These are phyloP conservation scores for Drosophila gunungcola DNA, from an alignment of 1,140 invertebrate genomes.

Conservation along the genomic window DNA sequence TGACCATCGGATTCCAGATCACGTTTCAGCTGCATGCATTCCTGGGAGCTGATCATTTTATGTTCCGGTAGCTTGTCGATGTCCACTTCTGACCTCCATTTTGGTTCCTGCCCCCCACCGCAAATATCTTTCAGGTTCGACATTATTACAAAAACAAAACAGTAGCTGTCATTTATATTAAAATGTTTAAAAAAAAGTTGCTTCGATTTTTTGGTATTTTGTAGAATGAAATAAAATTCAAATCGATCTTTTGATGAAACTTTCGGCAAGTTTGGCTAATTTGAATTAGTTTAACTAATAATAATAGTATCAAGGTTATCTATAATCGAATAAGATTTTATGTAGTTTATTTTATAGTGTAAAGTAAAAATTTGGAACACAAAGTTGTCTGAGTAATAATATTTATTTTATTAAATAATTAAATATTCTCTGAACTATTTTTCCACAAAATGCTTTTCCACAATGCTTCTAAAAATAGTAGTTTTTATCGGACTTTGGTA, in stretches of 20 bases:
- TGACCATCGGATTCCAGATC: slow-evolving; percentile 9
- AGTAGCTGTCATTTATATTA: too few species aligned
- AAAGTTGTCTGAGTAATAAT: too few species aligned
- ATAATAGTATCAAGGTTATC: too few species aligned
- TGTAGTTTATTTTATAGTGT: too few species aligned
- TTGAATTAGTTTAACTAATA: too few species aligned
- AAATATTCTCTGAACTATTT: neutral
- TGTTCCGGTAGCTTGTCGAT: neutral
- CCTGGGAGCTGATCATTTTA: slow-evolving; percentile 21
- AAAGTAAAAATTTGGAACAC: too few species aligned
- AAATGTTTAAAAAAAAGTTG: neutral
- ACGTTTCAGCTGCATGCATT: slow-evolving; percentile 25
- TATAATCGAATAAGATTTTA: too few species aligned
- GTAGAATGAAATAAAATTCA: slow-evolving; percentile 2
- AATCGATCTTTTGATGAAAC: neutral
- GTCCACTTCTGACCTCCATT: neutral
- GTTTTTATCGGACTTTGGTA: neutral
- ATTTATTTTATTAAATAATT: too few species aligned
- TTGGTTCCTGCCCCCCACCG: neutral
- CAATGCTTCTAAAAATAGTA: slow-evolving; percentile 1
- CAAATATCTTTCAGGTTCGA: neutral
- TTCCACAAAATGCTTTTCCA: too few species aligned
- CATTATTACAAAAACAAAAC: neutral
- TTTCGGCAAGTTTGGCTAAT: too few species aligned
- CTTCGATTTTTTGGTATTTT: neutral